Base-by-base conservation (phyloP, 2,888 invertebrate species). In the Amiota communis region DNA sequence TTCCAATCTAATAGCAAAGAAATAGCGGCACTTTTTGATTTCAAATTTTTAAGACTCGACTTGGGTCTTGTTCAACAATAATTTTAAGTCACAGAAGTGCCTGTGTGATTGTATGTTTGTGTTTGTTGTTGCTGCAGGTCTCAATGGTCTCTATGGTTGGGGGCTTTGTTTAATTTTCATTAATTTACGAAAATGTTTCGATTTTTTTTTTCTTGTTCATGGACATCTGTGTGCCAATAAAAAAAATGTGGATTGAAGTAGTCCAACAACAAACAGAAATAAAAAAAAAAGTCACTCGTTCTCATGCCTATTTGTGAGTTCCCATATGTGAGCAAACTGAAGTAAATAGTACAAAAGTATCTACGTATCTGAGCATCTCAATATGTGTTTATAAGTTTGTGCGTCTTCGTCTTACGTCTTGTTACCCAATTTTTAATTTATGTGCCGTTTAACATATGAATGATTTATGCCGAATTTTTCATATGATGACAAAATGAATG, bases 181-280 rank as follows among this genome's bases (percentile, higher is more conserved):
- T 83, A 82, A 83, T 83, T 83, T 85, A 85, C 82, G 76, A 82
- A 76, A 85, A 81, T 77, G 76, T 85, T 71, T 70, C 56, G 74
- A 57, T 67, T 72, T 73, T 63, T 73, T 63, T 36, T 36, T 36
- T 10, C 36, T 69, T 80, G 76, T 75, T 72, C 79, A 81, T 79
- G 76, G 77, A 75, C 82, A 79, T 79, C 81, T 82, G 82, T 56
- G 72, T 65, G 68, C 36, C 63, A 48, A 49, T 71, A 71, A 69
- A 56, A 69, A 56, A 51, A 70, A 59, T 17, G 3, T 65, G 11
- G 57, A 6, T 36, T 36, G 36, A 23, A 23, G 23, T 36, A 36
- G 6, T 36, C 36, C 36, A 36, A 36, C 36, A 36, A 6, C 36
- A 36, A 6, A 36, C 2, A 36, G 36, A 36, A 36, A n/a, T 2